Evolutionary conservation across 2,797 vertebrate species (phyloP).

Genomic region (Cirrhinus mrigala): DNA sequence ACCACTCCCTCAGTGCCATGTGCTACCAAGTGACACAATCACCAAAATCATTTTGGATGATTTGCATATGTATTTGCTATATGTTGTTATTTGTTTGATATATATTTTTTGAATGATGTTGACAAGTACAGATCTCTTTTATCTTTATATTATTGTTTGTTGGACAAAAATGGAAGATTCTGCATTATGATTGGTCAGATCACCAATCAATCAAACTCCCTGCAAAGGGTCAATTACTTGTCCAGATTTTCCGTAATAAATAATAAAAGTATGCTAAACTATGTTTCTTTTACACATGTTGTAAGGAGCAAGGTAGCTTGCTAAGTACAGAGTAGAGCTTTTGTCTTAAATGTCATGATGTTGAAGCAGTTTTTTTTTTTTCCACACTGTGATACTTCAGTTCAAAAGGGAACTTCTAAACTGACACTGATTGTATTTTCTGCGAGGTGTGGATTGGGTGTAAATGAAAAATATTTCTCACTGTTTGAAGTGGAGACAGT

Average conservation of each 20-base stretch:
- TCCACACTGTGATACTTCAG: not conserved
- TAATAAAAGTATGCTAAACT: not conserved
- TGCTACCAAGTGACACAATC: too few relatives aligned
- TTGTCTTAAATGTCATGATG: slow-evolving; percentile 7
- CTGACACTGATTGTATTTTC: slow-evolving; percentile 34
- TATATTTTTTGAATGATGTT: too few relatives aligned
- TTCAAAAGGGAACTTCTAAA: slow-evolving; percentile 33
- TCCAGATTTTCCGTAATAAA: not conserved
- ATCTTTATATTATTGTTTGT: too few relatives aligned
- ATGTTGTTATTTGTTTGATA: too few relatives aligned
- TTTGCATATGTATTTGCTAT: too few relatives aligned
- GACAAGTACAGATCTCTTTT: too few relatives aligned
- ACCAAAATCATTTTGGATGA: too few relatives aligned
- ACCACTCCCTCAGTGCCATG: too few relatives aligned
- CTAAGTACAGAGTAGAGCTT: not conserved
- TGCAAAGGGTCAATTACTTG: not conserved
- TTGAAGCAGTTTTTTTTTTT: not conserved
- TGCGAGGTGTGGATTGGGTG: slow-evolving; percentile 26
- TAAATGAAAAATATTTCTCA: slow-evolving; percentile 41
- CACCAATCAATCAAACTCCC: too few relatives aligned
- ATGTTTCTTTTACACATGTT: not conserved
- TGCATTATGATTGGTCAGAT: too few relatives aligned
- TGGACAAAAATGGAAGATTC: too few relatives aligned
- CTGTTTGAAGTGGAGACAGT: slow-evolving; percentile 8
- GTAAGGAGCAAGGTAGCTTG: not conserved